A percentile compares a stretch with the other conserved stretches of the same genome.
Conservation (phyloP, 2,888 invertebrate genomes). For the Drosophila affinis region DNA sequence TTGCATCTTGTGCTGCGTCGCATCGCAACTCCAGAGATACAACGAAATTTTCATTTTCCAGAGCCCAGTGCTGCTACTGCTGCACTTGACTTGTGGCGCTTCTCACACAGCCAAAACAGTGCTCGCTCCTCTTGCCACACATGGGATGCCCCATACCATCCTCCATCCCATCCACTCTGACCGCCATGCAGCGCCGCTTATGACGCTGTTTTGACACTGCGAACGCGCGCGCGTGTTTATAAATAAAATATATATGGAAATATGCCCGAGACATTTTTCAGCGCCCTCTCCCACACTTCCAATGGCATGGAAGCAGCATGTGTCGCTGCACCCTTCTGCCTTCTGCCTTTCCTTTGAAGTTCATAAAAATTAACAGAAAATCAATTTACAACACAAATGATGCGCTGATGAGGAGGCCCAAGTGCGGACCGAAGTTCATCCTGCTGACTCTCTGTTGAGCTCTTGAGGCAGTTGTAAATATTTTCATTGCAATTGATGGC, state of each 20-base stretch:
- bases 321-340: slow-evolving; percentile 64
- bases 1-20: slow-evolving; percentile 75
- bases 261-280: slow-evolving; percentile 66
- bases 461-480: slow-evolving; percentile 42
- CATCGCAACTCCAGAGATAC: slow-evolving; percentile 49
- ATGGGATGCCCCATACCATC: slow-evolving; percentile 19
- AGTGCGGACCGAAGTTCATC: slow-evolving; percentile 2
- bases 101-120: slow-evolving; percentile 20
- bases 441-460: background rate
- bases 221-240: slow-evolving; percentile 76
- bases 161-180: slow-evolving; percentile 34
- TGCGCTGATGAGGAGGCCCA: slow-evolving; percentile 66
- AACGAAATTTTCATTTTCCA: slow-evolving; percentile 43
- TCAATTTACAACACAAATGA: slow-evolving; percentile 76
- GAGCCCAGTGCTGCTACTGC: slow-evolving; percentile 15
- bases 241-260: slow-evolving; percentile 63
- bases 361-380: slow-evolving; percentile 77
- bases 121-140: slow-evolving; percentile 11
- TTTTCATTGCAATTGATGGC: slow-evolving; percentile 69
- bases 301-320: slow-evolving; percentile 47
- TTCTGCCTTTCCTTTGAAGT: slow-evolving; percentile 68
- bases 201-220: slow-evolving; percentile 78
- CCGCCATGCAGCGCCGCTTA: slow-evolving; percentile 42
- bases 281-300: slow-evolving; percentile 38
- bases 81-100: slow-evolving; percentile 79